Evolutionary conservation across 2,113 vertebrate genomes (phyloP), one percentile per base, ranked within the genome.

Genomic region (Tragelaphus scriptus): DNA sequence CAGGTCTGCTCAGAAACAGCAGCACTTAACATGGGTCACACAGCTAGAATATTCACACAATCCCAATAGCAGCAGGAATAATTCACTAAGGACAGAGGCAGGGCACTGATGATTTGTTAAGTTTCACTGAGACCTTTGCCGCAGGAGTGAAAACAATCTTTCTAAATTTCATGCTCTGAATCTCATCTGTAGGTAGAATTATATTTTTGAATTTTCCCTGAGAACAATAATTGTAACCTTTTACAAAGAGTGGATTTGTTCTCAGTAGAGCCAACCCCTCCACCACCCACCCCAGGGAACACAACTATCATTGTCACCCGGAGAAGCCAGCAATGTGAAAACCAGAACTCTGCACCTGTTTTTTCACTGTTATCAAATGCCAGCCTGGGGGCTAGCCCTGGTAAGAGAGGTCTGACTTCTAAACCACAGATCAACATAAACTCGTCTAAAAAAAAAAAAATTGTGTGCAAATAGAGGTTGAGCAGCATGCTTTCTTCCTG

Each of bases 151-250:
- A 55, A 96, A 56, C 13, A 10, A 32, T 3, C 2, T 84, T 85
- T 36, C 92, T 19, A 71, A 85, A 85, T 90, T 88, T 92, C n/a
- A 55, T 87, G 86, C 49, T 2, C 0, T 36, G 75, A 92, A 71
- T 36, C 90, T 96, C 32, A 85, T 93, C 71, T 68, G 19, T 58
- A 88, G 56, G 30, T 68, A 96, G 49, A 85, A 88, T 85, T 55
- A 58, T 63, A 81, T 25, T 92, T 89, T 90, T 47, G 6, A 79
- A 58, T 1, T 7, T 95, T 92, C 87, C 55, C 30, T 9, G 80
- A 85, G 44, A 97, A 93, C 85, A 95, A 96, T 77, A 55, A 90
- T 55, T 92, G 44, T 80, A 79, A 58, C 68, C 47, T 98, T 81
- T 6, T 3, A 65, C 58, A 3, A 6, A 94, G 40, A 91, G 17